These are phyloP conservation scores for Microtus montanus DNA, from an alignment of 2,113 vertebrate genomes.

Conservation along the genomic window DNA sequence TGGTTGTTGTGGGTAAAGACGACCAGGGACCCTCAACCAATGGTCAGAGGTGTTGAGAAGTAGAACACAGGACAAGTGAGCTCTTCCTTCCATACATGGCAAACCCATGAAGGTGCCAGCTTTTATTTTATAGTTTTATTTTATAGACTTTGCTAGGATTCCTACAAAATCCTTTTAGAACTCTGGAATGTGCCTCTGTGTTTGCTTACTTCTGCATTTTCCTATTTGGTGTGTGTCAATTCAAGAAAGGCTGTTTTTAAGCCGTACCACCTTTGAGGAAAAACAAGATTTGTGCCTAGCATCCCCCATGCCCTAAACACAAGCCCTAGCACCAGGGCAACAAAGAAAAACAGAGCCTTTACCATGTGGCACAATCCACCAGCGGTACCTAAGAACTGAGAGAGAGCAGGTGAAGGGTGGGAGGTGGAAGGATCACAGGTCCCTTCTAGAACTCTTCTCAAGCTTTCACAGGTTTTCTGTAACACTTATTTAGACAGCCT, in stretches of 20 bases:
- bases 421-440: neutral
- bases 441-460: slow-evolving; percentile 16
- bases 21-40: neutral
- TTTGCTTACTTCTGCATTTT: neutral
- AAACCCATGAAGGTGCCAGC: neutral
- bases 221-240: neutral
- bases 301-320: neutral
- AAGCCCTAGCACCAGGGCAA: neutral
- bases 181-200: slow-evolving; percentile 2
- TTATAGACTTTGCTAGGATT: slow-evolving; percentile 34
- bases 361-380: neutral
- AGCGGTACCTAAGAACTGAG: neutral
- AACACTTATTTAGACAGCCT: neutral
- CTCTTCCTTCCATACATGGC: neutral
- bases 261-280: neutral
- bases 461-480: neutral
- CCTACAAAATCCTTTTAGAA: slow-evolving; percentile 58
- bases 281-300: neutral
- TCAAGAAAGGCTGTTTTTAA: slow-evolving; percentile 46
- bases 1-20: neutral
- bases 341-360: neutral
- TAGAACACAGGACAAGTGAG: neutral
- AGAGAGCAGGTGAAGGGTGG: neutral
- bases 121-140: neutral
- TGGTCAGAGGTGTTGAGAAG: neutral